phyloP scores from a whole-genome alignment of 2,888 invertebrate species.

The Agrilus cyanescens region DNA sequence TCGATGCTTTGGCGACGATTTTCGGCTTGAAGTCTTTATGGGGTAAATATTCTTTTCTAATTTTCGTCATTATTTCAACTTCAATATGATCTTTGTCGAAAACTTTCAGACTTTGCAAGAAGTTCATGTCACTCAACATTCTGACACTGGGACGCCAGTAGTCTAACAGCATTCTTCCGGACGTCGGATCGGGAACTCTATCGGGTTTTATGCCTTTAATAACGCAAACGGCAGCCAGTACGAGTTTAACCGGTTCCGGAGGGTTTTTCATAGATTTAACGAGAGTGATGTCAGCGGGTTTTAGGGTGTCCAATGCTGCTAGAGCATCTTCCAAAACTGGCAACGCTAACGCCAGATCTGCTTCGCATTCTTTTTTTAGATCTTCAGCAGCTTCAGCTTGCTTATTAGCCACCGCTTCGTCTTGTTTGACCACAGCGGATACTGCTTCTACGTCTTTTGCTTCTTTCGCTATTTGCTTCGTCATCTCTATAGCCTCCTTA shows the following conservation, averaged over 20 bases:
- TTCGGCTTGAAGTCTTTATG: conserved; percentile 69
- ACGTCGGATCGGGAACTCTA: conserved; percentile 58
- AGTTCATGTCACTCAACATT: conserved; percentile 69
- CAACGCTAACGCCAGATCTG: conserved; percentile 78
- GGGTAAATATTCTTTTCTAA: conserved; percentile 61
- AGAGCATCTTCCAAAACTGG: conserved; percentile 69
- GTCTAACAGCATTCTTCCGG: conserved; percentile 59
- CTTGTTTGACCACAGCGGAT: conserved; percentile 66
- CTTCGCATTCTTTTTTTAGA: conserved; percentile 82
- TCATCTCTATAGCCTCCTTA: conserved; percentile 60
- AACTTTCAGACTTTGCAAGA: conserved; percentile 59
- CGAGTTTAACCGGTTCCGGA: conserved; percentile 67
- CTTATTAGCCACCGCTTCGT: conserved; percentile 77
- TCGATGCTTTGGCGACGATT: conserved; percentile 77
- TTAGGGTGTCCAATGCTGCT: conserved; percentile 70
- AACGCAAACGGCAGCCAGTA: conserved; percentile 85
- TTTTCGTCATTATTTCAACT: conserved; percentile 56
- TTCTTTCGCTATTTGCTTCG: conserved; percentile 63
- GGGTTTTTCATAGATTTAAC: conserved; percentile 87
- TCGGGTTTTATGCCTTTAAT: conserved; percentile 72
- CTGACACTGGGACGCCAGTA: conserved; percentile 81
- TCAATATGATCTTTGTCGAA: conserved; percentile 82
- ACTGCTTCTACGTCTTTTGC: conserved; percentile 67
- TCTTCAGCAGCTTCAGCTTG: conserved; percentile 77
- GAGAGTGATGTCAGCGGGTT: conserved; percentile 72